phyloP scores from a whole-genome alignment of 1,140 invertebrate genomes.

The Maconellicoccus hirsutus region DNA sequence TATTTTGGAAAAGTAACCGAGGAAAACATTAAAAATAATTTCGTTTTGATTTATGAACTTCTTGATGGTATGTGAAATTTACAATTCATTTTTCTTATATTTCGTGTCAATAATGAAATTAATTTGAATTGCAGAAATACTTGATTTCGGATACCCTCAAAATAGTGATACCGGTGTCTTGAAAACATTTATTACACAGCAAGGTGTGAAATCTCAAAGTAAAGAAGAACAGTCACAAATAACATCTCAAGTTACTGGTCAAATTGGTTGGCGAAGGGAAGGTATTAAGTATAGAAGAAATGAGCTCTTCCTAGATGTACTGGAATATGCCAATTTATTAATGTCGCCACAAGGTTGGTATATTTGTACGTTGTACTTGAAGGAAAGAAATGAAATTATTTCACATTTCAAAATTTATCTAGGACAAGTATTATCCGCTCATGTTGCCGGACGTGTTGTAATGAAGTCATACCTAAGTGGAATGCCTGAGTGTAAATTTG shows the following conservation, averaged over 20 bases:
- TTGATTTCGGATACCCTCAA: constrained; percentile 99
- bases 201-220: constrained; percentile 95
- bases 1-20: constrained; percentile 99
- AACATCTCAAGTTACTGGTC: constrained; percentile 97
- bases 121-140: constrained; percentile 64
- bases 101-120: too few species aligned
- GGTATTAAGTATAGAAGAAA: constrained; percentile 99
- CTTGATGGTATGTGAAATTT: constrained; percentile 62
- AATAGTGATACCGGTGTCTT: constrained; percentile 98
- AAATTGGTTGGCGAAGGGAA: constrained; percentile 99
- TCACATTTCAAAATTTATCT: constrained; percentile 28
- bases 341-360: constrained; percentile 93
- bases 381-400: not conserved
- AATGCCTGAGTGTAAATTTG: constrained; percentile 99
- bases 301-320: constrained; percentile 96
- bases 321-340: constrained; percentile 97
- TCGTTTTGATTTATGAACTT: constrained; percentile 98
- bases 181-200: constrained; percentile 99
- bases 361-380: not conserved
- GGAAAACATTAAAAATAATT: constrained; percentile 99
- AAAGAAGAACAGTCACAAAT: constrained; percentile 99
- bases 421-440: constrained; percentile 96
- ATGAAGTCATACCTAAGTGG: constrained; percentile 99
- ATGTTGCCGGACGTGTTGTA: constrained; percentile 97
- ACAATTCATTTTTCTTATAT: not conserved